Evolutionary conservation across 2,113 vertebrate species (phyloP).

Genomic region (Poeciliopsis turrubarensis): DNA sequence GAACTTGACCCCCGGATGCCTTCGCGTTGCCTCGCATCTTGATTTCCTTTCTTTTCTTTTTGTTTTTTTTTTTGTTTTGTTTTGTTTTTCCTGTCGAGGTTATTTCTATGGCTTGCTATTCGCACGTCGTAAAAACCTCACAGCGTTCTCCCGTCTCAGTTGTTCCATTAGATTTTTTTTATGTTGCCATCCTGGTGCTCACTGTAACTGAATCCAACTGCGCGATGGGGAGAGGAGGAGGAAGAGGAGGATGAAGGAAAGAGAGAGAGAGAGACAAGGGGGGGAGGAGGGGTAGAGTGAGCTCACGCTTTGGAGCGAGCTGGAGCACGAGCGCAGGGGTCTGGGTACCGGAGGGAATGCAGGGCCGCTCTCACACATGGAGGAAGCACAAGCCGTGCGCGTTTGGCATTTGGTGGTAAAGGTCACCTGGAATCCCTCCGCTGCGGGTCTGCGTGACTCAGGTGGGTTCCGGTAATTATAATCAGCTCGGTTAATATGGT

Average conservation of each 20-base stretch:
- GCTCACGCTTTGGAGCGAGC: slow-evolving; percentile 47
- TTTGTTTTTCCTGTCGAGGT: not conserved
- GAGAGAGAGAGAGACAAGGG: not conserved
- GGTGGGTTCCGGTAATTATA: slow-evolving; percentile 3
- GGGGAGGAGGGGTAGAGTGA: slow-evolving; percentile 16
- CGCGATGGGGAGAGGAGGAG: not conserved
- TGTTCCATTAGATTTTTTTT: slow-evolving; percentile 21
- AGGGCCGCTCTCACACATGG: slow-evolving; percentile 18
- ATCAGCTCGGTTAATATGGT: not conserved
- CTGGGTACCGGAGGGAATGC: slow-evolving; percentile 13
- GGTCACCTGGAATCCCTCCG: slow-evolving; percentile 15
- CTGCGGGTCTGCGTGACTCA: not conserved
- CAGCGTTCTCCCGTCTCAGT: slow-evolving; percentile 20
- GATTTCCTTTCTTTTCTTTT: not conserved
- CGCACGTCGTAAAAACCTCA: not conserved
- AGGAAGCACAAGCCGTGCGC: slow-evolving; percentile 12
- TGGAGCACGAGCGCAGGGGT: slow-evolving; percentile 20
- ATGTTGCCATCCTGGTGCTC: slow-evolving; percentile 45
- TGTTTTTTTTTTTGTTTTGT: too few relatives aligned
- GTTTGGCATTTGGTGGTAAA: slow-evolving; percentile 3
- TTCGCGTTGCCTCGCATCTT: slow-evolving; percentile 17
- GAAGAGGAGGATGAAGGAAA: not conserved
- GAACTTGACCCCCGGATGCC: slow-evolving; percentile 22
- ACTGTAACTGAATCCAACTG: slow-evolving; percentile 53
- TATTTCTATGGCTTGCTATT: slow-evolving; percentile 13